phyloP scores from a whole-genome alignment of 2,888 invertebrate genomes.

The Perdita meconis region DNA sequence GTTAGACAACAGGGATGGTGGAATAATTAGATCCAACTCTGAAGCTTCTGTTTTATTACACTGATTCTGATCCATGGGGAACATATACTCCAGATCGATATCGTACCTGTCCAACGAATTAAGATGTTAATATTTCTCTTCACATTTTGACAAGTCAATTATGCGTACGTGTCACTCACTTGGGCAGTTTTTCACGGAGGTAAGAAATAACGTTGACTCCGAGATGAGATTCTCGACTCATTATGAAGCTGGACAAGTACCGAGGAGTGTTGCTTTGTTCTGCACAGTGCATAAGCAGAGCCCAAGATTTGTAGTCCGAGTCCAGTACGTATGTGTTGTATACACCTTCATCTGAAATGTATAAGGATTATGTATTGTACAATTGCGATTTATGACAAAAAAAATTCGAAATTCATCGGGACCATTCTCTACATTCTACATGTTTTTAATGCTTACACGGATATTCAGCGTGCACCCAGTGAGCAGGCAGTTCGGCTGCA shows the following conservation, averaged over 20 bases:
- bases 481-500: slow-evolving; percentile 90
- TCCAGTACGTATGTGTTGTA: slow-evolving; percentile 95
- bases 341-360: slow-evolving; percentile 90
- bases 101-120: slow-evolving; percentile 86
- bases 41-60: slow-evolving; percentile 85
- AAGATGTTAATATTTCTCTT: slow-evolving; percentile 6
- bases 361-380: not conserved
- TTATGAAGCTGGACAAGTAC: slow-evolving; percentile 92
- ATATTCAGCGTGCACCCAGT: slow-evolving; percentile 94
- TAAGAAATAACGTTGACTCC: slow-evolving; percentile 90
- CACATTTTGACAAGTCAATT: not conserved
- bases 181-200: slow-evolving; percentile 90
- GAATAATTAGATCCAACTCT: slow-evolving; percentile 78
- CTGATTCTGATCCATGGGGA: slow-evolving; percentile 91
- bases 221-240: slow-evolving; percentile 88
- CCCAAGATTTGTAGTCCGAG: slow-evolving; percentile 93
- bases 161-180: slow-evolving; percentile 68
- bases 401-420: too few species aligned
- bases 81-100: slow-evolving; percentile 94
- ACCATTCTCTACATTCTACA: too few species aligned
- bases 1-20: slow-evolving; percentile 72
- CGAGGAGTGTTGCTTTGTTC: slow-evolving; percentile 91
- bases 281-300: slow-evolving; percentile 93
- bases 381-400: too few species aligned
- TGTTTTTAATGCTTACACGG: slow-evolving; percentile 86